Evolutionary conservation across 2,888 invertebrate species (phyloP).

Genomic region (Hanleya hanleyi): DNA sequence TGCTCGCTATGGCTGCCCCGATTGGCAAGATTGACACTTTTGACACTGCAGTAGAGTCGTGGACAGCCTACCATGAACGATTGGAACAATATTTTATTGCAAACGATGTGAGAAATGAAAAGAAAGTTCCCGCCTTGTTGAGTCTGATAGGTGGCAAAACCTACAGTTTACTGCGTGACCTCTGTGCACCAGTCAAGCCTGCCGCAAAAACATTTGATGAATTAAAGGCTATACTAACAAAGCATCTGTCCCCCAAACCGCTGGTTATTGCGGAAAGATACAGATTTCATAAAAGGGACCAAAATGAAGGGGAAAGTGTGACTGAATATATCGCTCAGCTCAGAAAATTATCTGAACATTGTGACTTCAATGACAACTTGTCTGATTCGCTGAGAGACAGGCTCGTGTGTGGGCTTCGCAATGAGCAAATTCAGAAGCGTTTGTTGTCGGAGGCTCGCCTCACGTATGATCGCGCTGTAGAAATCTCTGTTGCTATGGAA

Average conservation of each 20-base stretch:
- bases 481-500: slow-evolving; percentile 35
- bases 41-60: too few relatives aligned
- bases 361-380: slow-evolving; percentile 14
- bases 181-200: slow-evolving; percentile 34
- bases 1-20: too few relatives aligned
- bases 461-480: slow-evolving; percentile 18
- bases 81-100: slow-evolving; percentile 34
- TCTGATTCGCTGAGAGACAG: slow-evolving; percentile 31
- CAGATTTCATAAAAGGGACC: slow-evolving; percentile 6
- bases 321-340: background rate
- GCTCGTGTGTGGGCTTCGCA: slow-evolving; percentile 37
- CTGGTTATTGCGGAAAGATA: slow-evolving; percentile 29
- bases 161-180: slow-evolving; percentile 15
- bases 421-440: slow-evolving; percentile 19
- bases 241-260: slow-evolving; percentile 31
- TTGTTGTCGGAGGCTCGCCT: slow-evolving; percentile 21
- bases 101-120: slow-evolving; percentile 30
- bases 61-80: slow-evolving; percentile 32
- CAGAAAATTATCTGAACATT: background rate
- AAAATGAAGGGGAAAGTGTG: background rate
- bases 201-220: slow-evolving; percentile 27
- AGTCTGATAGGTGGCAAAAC: slow-evolving; percentile 33
- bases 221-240: slow-evolving; percentile 17
- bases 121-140: slow-evolving; percentile 32
- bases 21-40: too few relatives aligned